phyloP scores from a whole-genome alignment of 2,797 vertebrate species.

The Bucorvus abyssinicus region DNA sequence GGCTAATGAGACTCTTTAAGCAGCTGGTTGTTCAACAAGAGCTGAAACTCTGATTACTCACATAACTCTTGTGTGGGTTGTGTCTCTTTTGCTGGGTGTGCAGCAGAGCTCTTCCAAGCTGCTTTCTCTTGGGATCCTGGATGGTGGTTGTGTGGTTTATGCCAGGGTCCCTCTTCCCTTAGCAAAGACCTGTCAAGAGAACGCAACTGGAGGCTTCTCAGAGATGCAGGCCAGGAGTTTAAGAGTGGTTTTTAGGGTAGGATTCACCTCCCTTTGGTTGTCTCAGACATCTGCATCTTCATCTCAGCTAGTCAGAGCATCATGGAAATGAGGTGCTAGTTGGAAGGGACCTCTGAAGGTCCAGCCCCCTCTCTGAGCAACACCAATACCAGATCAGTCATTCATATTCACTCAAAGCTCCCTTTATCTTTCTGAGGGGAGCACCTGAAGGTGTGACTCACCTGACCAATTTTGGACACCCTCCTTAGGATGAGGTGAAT shows the following conservation, averaged over 20 bases:
- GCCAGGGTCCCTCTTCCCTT: background rate
- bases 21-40: background rate
- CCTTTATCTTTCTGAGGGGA: background rate
- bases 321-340: background rate
- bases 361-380: background rate
- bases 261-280: background rate
- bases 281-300: background rate
- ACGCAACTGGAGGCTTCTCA: background rate
- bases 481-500: background rate
- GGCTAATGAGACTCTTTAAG: constrained; percentile 21
- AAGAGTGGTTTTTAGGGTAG: background rate
- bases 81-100: background rate
- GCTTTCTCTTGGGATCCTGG: background rate
- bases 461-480: background rate
- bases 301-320: background rate
- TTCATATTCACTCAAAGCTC: background rate
- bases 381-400: background rate
- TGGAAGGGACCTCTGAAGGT: background rate
- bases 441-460: background rate
- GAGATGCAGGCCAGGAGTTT: background rate
- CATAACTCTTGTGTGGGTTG: background rate
- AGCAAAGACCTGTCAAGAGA: background rate
- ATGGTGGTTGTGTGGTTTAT: background rate
- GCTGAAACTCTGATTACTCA: background rate
- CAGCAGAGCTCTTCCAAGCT: background rate